phyloP scores from a whole-genome alignment of 2,888 invertebrate genomes.

The Neocrepidodera transversa region DNA sequence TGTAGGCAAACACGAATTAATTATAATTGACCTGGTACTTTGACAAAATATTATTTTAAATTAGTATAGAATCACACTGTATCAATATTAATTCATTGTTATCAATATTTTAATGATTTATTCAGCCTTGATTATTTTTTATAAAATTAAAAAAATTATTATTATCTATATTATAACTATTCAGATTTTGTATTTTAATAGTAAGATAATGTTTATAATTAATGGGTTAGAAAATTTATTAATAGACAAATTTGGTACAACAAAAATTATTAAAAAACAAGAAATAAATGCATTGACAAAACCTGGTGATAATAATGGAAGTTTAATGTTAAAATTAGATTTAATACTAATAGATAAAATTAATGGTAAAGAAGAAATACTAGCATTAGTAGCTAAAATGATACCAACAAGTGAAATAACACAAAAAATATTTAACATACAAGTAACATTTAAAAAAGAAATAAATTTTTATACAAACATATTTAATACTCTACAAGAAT shows the following conservation, averaged over 20 bases:
- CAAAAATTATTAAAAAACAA: background rate
- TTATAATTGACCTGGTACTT: conserved; percentile 41
- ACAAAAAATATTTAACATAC: conserved; percentile 60
- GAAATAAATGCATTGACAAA: conserved; percentile 19
- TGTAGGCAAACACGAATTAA: conserved; percentile 40
- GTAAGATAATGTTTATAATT: too few relatives aligned
- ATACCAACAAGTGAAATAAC: conserved; percentile 29
- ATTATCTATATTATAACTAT: too few relatives aligned
- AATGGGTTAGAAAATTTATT: background rate
- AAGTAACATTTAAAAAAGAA: conserved; percentile 62
- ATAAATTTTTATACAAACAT: conserved; percentile 61
- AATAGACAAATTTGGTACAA: background rate
- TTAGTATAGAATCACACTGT: too few relatives aligned
- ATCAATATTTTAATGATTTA: too few relatives aligned
- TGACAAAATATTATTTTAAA: conserved; percentile 33
- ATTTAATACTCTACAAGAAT: conserved; percentile 52
- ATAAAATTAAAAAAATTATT: too few relatives aligned
- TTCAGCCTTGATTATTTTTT: too few relatives aligned
- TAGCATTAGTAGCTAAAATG: conserved; percentile 33
- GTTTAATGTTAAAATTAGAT: conserved; percentile 34
- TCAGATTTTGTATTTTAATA: too few relatives aligned
- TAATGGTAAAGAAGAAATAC: conserved; percentile 12
- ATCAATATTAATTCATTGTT: too few relatives aligned
- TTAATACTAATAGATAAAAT: conserved; percentile 7
- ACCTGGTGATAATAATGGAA: conserved; percentile 32